phyloP scores from a whole-genome alignment of 2,113 vertebrate genomes.

The Ptilonorhynchus violaceus region DNA sequence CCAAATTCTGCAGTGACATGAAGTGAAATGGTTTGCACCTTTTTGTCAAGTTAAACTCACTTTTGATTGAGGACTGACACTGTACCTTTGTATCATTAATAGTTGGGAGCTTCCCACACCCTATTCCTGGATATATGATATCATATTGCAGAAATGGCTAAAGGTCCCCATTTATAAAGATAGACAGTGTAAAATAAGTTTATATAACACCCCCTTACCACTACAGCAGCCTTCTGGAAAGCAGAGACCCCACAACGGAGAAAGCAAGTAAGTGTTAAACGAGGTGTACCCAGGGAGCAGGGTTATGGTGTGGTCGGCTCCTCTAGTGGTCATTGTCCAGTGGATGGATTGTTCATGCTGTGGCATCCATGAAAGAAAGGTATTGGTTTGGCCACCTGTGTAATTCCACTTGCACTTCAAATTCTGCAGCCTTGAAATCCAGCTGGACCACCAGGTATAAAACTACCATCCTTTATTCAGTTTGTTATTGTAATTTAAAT shows the following conservation, averaged over 20 bases:
- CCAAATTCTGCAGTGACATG: not conserved
- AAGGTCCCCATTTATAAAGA: not conserved
- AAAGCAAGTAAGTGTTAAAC: not conserved
- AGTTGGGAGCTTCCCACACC: not conserved
- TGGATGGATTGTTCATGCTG: not conserved
- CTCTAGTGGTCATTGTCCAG: not conserved
- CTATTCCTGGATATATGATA: not conserved
- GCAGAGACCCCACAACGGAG: not conserved
- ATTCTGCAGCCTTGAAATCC: not conserved
- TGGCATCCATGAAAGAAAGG: not conserved
- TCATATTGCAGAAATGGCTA: not conserved
- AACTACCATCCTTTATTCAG: not conserved
- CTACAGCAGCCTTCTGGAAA: not conserved
- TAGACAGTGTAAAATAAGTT: not conserved
- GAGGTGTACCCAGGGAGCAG: not conserved
- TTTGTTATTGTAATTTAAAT: not conserved
- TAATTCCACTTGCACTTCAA: not conserved
- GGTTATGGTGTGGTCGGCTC: rapidly evolving
- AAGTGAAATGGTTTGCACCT: not conserved
- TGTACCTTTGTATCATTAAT: not conserved
- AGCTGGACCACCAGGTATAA: not conserved
- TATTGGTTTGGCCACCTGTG: not conserved
- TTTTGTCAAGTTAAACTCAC: not conserved
- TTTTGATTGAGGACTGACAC: not conserved
- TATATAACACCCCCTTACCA: not conserved